Conservation (phyloP, 1,140 invertebrate species). For the Lineus longissimus region DNA sequence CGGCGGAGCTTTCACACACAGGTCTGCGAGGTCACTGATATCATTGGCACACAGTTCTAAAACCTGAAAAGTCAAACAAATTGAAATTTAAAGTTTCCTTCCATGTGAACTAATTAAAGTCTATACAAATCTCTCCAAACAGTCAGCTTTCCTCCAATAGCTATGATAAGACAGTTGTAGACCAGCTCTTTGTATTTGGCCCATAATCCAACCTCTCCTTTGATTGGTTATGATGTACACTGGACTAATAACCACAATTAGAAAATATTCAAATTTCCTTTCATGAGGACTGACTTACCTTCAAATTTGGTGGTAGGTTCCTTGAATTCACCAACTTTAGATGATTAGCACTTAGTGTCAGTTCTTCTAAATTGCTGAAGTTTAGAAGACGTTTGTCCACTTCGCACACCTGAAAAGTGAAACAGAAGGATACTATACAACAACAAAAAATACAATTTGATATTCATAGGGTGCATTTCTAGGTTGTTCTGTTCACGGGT, state of each 20-base stretch:
- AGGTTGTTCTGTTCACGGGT: too few species aligned
- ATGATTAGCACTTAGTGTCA: constrained; percentile 46
- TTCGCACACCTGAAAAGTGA: constrained; percentile 36
- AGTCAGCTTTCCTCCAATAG: not conserved
- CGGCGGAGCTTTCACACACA: constrained; percentile 42
- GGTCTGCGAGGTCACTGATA: constrained; percentile 39
- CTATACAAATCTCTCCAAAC: not conserved
- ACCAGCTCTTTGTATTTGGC: too few species aligned
- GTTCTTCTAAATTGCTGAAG: constrained; percentile 41
- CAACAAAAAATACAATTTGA: not conserved
- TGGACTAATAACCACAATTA: too few species aligned
- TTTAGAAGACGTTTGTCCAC: constrained; percentile 40
- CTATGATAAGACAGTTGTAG: too few species aligned
- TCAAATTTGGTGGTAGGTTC: constrained; percentile 39
- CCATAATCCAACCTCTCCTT: too few species aligned
- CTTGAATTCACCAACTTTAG: constrained; percentile 35
- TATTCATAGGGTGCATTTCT: too few species aligned
- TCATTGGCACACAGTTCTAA: constrained; percentile 51
- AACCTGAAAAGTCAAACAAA: constrained; percentile 25
- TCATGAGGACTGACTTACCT: constrained; percentile 21
- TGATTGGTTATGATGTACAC: too few species aligned
- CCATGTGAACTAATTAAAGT: not conserved
- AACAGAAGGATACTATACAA: constrained; percentile 6
- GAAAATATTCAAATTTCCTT: too few species aligned
- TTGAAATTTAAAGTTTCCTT: too few species aligned